Base-by-base conservation (phyloP, 2,797 vertebrate species). In the Melanotaenia pygmaea region DNA sequence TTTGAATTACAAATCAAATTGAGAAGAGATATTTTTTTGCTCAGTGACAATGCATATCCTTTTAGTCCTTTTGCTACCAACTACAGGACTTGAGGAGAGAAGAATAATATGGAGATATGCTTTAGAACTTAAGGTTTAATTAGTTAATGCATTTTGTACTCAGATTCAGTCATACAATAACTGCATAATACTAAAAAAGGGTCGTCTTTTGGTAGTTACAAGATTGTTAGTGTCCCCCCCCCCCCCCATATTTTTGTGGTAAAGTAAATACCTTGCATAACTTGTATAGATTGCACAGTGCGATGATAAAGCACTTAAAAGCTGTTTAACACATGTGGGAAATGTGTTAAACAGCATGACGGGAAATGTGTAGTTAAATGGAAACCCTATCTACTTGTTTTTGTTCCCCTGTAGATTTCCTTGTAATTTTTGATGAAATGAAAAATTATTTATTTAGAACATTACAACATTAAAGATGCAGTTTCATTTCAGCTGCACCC, bases 51-150 rank as follows among this genome's bases (percentile, higher is more conserved):
- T 30, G 34, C 50, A 59, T 65, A 79, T 74, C 26, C 73, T 70
- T 64, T 78, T 74, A 74, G 76, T 76, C 84, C 86, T 76, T 72
- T 79, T 80, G 72, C 79, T 72, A 59, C 38, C 28, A 54, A 37
- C 59, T 53, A 32, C 73, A 47, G 47, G 63, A 38, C 26, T 73
- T 10, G 59, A 76, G 73, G 47, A 70, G 53, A 58, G 71, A 45
- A 62, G 40, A 76, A 79, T 86, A 88, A 92, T 89, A 70, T 75
- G 70, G 87, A 88, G 77, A 79, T 67, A 22, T 73, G 60, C 66
- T 76, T 50, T 76, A 84, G 83, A 71, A 67, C 76, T 71, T 60
- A 76, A 70, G 58, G 16, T 68, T 53, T 88, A 83, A 90, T 87
- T 88, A 67, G 72, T 85, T 79, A 81, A 88, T 86, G 58, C 56